Conservation (phyloP, 1,140 invertebrate species). For the Drosophila varians region DNA sequence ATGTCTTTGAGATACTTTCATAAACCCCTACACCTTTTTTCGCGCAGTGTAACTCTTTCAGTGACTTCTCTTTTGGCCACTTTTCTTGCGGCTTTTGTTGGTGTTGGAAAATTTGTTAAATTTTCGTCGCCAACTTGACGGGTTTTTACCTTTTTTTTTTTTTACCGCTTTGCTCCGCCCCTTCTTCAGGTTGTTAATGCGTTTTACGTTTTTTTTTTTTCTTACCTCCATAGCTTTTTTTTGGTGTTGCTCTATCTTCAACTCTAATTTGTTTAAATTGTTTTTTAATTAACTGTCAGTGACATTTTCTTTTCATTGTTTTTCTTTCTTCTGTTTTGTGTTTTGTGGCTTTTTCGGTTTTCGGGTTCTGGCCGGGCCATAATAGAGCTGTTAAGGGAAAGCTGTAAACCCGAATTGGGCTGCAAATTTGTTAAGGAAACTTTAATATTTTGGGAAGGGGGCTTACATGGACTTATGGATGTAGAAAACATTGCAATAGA, state of each 20-base stretch:
- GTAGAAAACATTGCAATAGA: no score
- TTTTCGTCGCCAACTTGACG: slow-evolving; percentile 77
- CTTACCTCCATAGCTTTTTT: slow-evolving; percentile 5
- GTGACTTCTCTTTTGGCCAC: slow-evolving; percentile 15
- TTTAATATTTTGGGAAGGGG: no score
- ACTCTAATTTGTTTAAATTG: slow-evolving; percentile 82
- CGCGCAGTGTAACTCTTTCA: slow-evolving; percentile 5
- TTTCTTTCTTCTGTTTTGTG: slow-evolving; percentile 10
- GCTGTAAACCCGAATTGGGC: slow-evolving; percentile 30
- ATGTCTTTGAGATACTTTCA: no score
- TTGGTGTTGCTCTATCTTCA: slow-evolving; percentile 51
- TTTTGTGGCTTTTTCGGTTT: slow-evolving; percentile 8
- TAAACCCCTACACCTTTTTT: neutral
- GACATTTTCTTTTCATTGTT: slow-evolving; percentile 81
- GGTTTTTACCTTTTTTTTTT: slow-evolving; percentile 36
- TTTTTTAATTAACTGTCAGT: slow-evolving; percentile 82
- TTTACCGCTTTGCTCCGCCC: slow-evolving; percentile 37
- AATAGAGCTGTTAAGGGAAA: slow-evolving; percentile 74
- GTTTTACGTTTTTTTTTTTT: slow-evolving; percentile 57
- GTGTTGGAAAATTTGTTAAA: slow-evolving; percentile 69
- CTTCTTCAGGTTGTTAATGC: slow-evolving; percentile 51
- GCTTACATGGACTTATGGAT: no score
- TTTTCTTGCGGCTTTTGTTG: slow-evolving; percentile 27
- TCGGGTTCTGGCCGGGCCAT: slow-evolving; percentile 14
- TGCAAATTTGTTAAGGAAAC: slow-evolving; percentile 25